Evolutionary conservation across 1,140 invertebrate genomes (phyloP).

Genomic region (Alviniconcha marisindica): DNA sequence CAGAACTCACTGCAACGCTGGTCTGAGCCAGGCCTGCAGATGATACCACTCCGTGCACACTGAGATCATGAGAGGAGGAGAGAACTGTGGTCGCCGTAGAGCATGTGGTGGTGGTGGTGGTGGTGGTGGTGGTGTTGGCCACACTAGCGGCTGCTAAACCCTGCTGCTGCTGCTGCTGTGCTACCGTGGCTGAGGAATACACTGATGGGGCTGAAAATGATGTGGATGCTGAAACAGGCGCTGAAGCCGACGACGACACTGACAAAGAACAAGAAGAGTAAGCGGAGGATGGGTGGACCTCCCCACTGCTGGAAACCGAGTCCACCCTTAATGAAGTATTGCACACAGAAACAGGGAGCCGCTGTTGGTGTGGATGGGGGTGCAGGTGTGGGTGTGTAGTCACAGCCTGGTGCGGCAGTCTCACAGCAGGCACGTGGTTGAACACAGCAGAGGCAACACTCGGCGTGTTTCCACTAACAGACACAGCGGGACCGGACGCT

Average conservation of each 20-base stretch:
- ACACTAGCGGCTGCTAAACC: too few species aligned
- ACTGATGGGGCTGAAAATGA: background rate
- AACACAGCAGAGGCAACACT: background rate
- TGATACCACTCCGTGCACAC: background rate
- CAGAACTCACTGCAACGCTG: background rate
- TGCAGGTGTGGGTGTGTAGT: background rate
- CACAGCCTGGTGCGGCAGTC: conserved; percentile 2
- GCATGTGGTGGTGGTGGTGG: background rate
- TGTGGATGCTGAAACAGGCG: background rate
- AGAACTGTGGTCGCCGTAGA: background rate
- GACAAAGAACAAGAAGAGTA: too few species aligned
- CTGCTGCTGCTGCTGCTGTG: too few species aligned
- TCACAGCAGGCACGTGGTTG: background rate
- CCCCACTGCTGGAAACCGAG: background rate
- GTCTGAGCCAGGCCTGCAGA: background rate
- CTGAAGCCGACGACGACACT: background rate
- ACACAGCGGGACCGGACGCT: background rate
- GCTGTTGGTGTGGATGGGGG: background rate
- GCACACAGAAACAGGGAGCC: conserved; percentile 22
- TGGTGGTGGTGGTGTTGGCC: background rate
- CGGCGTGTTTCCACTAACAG: background rate
- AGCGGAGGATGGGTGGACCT: background rate
- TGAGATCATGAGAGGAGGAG: background rate
- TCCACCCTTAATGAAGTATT: conserved; percentile 17
- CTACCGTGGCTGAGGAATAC: background rate